These are phyloP conservation scores for Caenorhabditis brenneri DNA, from an alignment of 1,140 invertebrate genomes.

Conservation along the genomic window DNA sequence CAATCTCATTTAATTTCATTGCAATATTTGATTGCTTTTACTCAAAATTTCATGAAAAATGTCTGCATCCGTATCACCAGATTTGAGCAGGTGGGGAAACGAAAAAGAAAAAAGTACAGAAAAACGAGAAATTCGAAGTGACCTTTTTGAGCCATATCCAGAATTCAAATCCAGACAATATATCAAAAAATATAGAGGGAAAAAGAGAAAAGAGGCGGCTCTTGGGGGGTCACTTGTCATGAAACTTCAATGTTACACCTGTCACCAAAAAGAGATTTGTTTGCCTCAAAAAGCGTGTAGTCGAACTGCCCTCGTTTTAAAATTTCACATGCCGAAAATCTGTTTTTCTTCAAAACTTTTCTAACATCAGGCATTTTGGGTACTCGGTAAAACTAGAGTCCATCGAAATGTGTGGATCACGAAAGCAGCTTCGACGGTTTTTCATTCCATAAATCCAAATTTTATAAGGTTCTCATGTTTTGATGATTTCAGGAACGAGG, in stretches of 20 bases:
- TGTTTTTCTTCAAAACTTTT: too few relatives aligned
- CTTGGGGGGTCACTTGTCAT: not conserved
- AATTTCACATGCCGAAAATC: not conserved
- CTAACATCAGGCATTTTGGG: too few relatives aligned
- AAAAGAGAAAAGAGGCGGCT: not conserved
- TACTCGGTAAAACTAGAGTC: too few relatives aligned
- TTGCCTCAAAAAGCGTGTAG: not conserved
- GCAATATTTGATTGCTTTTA: not conserved
- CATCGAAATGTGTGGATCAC: constrained; percentile 11
- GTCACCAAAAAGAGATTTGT: not conserved
- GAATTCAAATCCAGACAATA: too few relatives aligned
- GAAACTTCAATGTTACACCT: constrained; percentile 38
- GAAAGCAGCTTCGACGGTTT: not conserved
- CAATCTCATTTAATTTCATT: not conserved
- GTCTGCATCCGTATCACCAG: not conserved
- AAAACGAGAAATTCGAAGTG: not conserved
- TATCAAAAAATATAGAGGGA: too few relatives aligned
- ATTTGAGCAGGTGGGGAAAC: not conserved
- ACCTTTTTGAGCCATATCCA: not conserved
- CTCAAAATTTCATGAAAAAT: not conserved
- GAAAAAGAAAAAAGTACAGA: not conserved
- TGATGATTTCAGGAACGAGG: constrained; percentile 17
- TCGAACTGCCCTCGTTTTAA: not conserved
- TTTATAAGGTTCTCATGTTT: not conserved
- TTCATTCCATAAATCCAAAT: too few relatives aligned